Evolutionary conservation across 2,113 vertebrate species (phyloP), one percentile per base, ranked within the genome.

Genomic region (Neolamprologus ventralis): DNA sequence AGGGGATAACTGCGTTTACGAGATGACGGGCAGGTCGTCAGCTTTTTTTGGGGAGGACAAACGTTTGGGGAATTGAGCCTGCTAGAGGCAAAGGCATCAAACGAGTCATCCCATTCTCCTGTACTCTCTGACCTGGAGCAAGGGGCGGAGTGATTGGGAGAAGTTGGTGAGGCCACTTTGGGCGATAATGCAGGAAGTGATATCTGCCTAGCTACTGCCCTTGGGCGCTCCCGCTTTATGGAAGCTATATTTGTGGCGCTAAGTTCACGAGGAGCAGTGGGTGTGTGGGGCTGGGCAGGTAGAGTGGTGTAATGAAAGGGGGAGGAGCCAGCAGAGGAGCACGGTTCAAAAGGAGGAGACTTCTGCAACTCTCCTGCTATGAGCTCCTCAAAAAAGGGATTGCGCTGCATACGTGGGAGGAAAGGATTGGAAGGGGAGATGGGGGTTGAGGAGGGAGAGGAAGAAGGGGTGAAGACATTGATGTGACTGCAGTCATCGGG

Each of bases 331-430:
- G 96, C 93, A 85, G 90, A 97, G 96, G 97, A 96, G 96, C 96
- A 97, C 89, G 87, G 95, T 91, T 97, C 95, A 93, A 97, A 96
- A 95, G 97, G 96, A 95, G 97, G 97, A 95, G 96, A 97, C 95
- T 96, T 98, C 96, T 97, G 97, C 91, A 96, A 94, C 95, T 97
- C 97, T 92, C 97, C 96, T 53, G 97, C 97, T 93, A 98, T 87
- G 90, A 98, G 97, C 82, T 98, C 97, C 96, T 98, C 97, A 96
- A 97, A 98, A 97, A 98, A 98, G 57, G 98, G 98, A 92, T 98
- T 98, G 95, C 92, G 97, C 93, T 98, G 97, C 92, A 98, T 94
- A 91, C 94, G 96, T 85, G 91, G 95, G 94, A 98, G 96, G 95
- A 98, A 98, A 16, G 97, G 97, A 85, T 98, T 98, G 95, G 96